Conservation (phyloP, 2,113 vertebrate genomes). For the Sorex fumeus region DNA sequence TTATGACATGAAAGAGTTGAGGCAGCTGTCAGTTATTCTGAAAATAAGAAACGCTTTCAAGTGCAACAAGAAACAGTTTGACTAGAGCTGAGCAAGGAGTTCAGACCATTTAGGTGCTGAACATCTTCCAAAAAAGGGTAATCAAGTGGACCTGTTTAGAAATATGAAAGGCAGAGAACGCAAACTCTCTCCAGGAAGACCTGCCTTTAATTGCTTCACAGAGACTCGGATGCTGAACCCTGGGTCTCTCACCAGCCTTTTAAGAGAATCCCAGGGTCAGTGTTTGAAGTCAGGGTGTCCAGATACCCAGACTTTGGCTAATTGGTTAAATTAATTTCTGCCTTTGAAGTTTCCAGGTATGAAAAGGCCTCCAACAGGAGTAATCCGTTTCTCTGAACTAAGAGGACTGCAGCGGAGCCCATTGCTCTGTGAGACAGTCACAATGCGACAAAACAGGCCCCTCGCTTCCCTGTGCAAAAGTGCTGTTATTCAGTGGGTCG, state of each 20-base stretch:
- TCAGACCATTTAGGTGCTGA: not conserved
- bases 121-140: not conserved
- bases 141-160: not conserved
- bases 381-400: constrained; percentile 58
- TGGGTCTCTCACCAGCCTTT: not conserved
- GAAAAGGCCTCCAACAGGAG: not conserved
- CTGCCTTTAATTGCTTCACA: not conserved
- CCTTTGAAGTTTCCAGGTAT: constrained; percentile 33
- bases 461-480: not conserved
- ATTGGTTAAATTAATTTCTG: constrained; percentile 52
- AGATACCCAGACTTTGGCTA: constrained; percentile 16
- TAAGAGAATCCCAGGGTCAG: not conserved
- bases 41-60: constrained; percentile 7
- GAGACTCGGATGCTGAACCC: not conserved
- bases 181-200: not conserved
- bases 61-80: not conserved
- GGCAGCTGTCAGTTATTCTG: not conserved
- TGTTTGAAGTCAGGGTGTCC: constrained; percentile 45
- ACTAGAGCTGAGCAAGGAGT: not conserved
- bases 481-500: constrained; percentile 13
- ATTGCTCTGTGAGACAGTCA: not conserved
- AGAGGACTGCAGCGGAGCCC: not conserved
- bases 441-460: not conserved
- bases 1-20: not conserved
- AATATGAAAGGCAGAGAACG: constrained; percentile 40